These are phyloP conservation scores for Herminia tarsipennalis DNA, from an alignment of 2,888 invertebrate genomes.

Conservation along the genomic window DNA sequence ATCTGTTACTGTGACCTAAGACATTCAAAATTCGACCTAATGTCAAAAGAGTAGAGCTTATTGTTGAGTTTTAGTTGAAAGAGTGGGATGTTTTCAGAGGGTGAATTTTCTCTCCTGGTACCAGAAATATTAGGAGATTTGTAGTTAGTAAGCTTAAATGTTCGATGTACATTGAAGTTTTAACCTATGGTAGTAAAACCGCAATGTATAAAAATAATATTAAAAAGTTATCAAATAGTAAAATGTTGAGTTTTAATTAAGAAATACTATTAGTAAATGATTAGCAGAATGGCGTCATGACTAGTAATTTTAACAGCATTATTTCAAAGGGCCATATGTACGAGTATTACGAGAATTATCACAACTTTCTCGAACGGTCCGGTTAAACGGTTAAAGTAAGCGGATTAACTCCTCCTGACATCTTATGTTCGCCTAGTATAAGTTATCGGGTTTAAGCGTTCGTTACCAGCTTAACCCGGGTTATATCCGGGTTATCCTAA, in stretches of 20 bases:
- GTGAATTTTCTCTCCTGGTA: slow-evolving; percentile 30
- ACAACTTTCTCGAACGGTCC: no score
- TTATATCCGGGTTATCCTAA: slow-evolving; percentile 63
- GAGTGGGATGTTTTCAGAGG: slow-evolving; percentile 18
- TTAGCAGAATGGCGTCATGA: no score
- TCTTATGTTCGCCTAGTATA: slow-evolving; percentile 70
- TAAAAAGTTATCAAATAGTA: no score
- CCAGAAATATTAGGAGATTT: slow-evolving; percentile 5
- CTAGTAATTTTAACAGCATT: no score
- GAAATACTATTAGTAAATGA: no score
- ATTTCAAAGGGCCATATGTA: no score
- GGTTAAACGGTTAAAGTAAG: slow-evolving; percentile 27
- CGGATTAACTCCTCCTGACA: slow-evolving; percentile 62
- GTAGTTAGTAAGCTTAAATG: not conserved
- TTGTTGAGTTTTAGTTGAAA: slow-evolving; percentile 15
- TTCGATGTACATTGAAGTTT: slow-evolving; percentile 18
- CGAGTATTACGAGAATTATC: no score
- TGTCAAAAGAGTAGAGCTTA: not conserved
- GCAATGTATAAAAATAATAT: slow-evolving; percentile 16
- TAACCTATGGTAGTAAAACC: not conserved
- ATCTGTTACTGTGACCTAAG: slow-evolving; percentile 46
- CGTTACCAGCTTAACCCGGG: slow-evolving; percentile 71
- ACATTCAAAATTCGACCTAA: slow-evolving; percentile 27
- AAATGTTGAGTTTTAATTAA: no score
- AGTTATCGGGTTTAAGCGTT: slow-evolving; percentile 77